Conservation (phyloP, 1,140 invertebrate genomes). For the Diorhabda carinulata region DNA sequence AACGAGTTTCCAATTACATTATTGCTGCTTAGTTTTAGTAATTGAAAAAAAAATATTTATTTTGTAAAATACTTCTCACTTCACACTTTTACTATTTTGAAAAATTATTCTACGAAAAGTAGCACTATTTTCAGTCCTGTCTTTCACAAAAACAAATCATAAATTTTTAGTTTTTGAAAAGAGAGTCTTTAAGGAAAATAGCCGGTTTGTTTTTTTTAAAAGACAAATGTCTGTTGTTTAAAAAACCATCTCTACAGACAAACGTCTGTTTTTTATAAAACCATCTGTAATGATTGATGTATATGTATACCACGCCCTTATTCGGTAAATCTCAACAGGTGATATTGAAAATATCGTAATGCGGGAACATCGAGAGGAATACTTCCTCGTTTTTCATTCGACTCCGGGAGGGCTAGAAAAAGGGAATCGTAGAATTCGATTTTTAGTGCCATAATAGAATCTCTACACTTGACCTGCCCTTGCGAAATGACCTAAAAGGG, state of each 20-base stretch:
- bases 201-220: too few relatives aligned
- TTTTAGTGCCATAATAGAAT: background rate
- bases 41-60: background rate
- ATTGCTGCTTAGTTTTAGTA: background rate
- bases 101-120: background rate
- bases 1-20: background rate
- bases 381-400: background rate
- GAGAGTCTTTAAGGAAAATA: too few relatives aligned
- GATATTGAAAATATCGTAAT: background rate
- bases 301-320: too few relatives aligned
- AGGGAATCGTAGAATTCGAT: background rate
- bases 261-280: too few relatives aligned
- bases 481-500: constrained; percentile 1
- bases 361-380: background rate
- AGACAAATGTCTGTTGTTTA: too few relatives aligned
- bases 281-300: too few relatives aligned
- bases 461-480: background rate
- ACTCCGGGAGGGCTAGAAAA: background rate
- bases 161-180: too few relatives aligned
- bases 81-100: background rate
- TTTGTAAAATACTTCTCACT: background rate
- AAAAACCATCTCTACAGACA: too few relatives aligned
- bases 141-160: too few relatives aligned
- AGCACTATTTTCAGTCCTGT: too few relatives aligned
- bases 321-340: too few relatives aligned